A percentile compares a stretch with the other conserved stretches of the same genome.
Evolutionary conservation across 2,888 invertebrate genomes (phyloP).

Genomic region (Diaphora mendica): DNA sequence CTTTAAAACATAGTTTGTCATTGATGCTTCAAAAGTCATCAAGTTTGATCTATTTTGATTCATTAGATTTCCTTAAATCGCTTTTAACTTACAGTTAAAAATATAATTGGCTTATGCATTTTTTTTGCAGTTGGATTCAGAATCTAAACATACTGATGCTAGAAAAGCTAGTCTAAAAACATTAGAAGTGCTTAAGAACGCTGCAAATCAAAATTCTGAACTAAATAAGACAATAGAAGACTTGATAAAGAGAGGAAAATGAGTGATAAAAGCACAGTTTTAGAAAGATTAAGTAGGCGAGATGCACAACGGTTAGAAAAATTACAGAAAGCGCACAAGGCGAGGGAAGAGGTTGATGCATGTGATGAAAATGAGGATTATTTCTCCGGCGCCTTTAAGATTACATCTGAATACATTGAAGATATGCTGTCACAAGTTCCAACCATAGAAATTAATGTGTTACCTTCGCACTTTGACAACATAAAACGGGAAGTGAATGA

Average conservation of each 20-base stretch:
- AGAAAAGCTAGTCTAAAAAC: constrained; percentile 66
- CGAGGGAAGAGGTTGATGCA: constrained; percentile 87
- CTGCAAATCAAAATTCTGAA: constrained; percentile 77
- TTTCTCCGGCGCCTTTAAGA: constrained; percentile 89
- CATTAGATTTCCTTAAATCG: background rate
- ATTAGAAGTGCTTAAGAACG: constrained; percentile 77
- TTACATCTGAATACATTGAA: constrained; percentile 89
- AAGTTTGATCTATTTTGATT: constrained; percentile 68
- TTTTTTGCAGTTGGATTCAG: constrained; percentile 70
- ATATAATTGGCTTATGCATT: constrained; percentile 7
- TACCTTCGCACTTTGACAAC: constrained; percentile 88
- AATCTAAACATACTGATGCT: constrained; percentile 72
- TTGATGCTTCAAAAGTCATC: constrained; percentile 52
- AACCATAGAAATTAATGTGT: constrained; percentile 79
- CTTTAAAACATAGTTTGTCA: constrained; percentile 13
- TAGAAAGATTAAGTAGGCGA: constrained; percentile 83
- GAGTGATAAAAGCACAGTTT: constrained; percentile 77
- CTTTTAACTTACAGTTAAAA: too few relatives aligned
- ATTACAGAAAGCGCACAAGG: constrained; percentile 88
- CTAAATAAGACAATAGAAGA: constrained; percentile 81
- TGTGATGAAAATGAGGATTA: constrained; percentile 90
- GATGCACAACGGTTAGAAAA: constrained; percentile 89
- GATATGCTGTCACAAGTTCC: constrained; percentile 85
- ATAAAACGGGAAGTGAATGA: constrained; percentile 91
- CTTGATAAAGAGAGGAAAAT: constrained; percentile 78